Conservation (phyloP, 2,797 vertebrate genomes). For the Adrianichthys oophorus region DNA sequence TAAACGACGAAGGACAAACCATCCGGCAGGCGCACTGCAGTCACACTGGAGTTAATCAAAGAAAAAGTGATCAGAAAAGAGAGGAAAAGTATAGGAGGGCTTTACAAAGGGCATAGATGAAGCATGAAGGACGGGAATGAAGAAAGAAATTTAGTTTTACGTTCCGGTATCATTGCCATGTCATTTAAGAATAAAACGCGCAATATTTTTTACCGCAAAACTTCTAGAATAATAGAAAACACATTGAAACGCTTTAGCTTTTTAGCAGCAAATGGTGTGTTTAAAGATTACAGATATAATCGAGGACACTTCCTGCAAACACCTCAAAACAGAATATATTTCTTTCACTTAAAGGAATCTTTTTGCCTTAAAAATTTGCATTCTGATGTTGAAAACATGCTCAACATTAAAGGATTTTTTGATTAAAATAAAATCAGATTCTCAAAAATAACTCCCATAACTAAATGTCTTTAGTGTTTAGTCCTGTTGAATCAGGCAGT, state of each 20-base stretch:
- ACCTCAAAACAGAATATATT: not conserved
- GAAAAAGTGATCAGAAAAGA: constrained; percentile 20
- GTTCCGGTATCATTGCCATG: too few species aligned
- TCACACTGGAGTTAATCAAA: constrained; percentile 75
- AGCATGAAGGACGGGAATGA: not conserved
- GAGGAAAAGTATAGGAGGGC: not conserved
- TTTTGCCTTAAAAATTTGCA: not conserved
- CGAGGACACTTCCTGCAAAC: not conserved
- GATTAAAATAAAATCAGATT: too few species aligned
- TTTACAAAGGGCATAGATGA: too few species aligned
- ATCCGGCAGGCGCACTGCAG: constrained; percentile 87
- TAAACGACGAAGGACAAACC: constrained; percentile 93
- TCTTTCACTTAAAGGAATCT: not conserved
- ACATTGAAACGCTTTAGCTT: not conserved
- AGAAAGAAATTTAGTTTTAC: not conserved
- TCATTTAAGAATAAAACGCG: too few species aligned
- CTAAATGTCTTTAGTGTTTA: too few species aligned
- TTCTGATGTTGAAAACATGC: too few species aligned
- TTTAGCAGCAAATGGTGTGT: not conserved
- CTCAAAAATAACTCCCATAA: too few species aligned
- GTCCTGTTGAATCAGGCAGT: constrained; percentile 3
- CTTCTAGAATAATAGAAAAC: too few species aligned
- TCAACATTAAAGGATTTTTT: too few species aligned
- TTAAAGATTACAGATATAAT: accelerated
- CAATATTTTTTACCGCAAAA: too few species aligned